Evolutionary conservation across 2,797 vertebrate genomes (phyloP).

Genomic region (Megalops cyprinoides): DNA sequence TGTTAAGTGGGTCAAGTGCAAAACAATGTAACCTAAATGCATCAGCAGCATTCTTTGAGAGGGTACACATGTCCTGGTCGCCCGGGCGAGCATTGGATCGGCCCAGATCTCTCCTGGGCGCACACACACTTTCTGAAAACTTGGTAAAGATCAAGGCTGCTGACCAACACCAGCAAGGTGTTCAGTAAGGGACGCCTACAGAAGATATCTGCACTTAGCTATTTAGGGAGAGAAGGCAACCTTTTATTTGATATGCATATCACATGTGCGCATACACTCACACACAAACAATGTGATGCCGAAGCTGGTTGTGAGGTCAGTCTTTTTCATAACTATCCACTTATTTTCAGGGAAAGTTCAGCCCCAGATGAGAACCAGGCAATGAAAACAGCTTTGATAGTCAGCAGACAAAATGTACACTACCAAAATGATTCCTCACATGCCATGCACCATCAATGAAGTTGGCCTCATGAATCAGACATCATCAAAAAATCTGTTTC

Average conservation of each 20-base stretch:
- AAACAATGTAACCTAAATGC: too few species aligned
- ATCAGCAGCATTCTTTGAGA: too few species aligned
- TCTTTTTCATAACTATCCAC: not conserved
- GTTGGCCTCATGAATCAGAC: too few species aligned
- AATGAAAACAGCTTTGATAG: not conserved
- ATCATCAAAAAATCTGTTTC: too few species aligned
- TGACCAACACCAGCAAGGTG: not conserved
- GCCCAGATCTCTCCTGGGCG: not conserved
- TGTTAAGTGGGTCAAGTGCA: too few species aligned
- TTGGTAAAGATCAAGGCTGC: not conserved
- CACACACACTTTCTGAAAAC: not conserved
- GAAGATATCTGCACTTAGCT: too few species aligned
- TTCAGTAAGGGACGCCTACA: not conserved
- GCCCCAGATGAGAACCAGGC: not conserved
- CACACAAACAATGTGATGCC: not conserved
- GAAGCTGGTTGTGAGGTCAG: not conserved
- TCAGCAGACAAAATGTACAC: not conserved
- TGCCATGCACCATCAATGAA: too few species aligned
- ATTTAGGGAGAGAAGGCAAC: too few species aligned
- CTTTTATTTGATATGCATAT: too few species aligned
- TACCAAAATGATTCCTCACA: too few species aligned
- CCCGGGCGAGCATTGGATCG: too few species aligned
- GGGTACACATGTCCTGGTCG: too few species aligned
- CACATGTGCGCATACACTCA: not conserved
- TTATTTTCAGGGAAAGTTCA: not conserved